These are phyloP conservation scores for Pelecanus crispus DNA, from an alignment of 2,113 vertebrate species.

Conservation along the genomic window DNA sequence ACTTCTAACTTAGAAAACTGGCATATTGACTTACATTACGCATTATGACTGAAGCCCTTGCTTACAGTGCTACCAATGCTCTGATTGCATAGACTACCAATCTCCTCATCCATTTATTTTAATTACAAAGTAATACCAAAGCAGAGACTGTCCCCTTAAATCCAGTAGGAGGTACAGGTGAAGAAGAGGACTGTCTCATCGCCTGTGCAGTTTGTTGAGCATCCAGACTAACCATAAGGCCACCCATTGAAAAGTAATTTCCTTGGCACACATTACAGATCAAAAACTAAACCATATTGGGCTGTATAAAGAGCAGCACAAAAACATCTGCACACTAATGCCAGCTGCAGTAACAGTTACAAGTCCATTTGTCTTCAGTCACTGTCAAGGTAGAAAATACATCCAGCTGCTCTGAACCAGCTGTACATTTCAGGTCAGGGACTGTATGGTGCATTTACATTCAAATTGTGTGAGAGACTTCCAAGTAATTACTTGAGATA, in stretches of 20 bases:
- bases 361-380: neutral
- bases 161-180: neutral
- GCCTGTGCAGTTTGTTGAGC: neutral
- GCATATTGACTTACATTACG: neutral
- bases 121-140: neutral
- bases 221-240: neutral
- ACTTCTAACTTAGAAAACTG: neutral
- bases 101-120: neutral
- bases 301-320: neutral
- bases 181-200: neutral
- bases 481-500: neutral
- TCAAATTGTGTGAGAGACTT: neutral
- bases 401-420: neutral
- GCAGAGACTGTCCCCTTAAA: neutral
- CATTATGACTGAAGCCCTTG: neutral
- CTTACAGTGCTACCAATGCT: neutral
- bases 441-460: neutral
- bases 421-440: neutral
- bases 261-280: neutral
- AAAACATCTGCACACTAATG: neutral
- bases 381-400: neutral
- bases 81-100: neutral
- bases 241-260: neutral
- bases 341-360: neutral
- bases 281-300: neutral